phyloP scores from a whole-genome alignment of 1,140 invertebrate species.

The Hyles euphorbiae region DNA sequence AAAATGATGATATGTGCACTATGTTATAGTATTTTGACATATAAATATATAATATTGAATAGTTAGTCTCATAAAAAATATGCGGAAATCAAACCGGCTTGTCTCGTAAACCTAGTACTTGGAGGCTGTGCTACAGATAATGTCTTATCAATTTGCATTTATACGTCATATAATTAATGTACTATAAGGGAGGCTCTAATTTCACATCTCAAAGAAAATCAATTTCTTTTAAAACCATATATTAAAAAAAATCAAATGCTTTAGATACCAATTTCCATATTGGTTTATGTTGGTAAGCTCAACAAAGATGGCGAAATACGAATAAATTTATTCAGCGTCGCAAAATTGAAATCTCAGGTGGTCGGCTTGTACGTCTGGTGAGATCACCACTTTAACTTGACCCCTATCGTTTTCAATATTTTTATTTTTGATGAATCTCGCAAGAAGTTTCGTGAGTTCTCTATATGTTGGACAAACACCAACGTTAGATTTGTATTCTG shows the following conservation, averaged over 20 bases:
- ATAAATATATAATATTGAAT: too few relatives aligned
- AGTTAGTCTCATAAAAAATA: too few relatives aligned
- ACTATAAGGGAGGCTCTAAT: too few relatives aligned
- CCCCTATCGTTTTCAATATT: conserved; percentile 14
- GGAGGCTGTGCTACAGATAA: too few relatives aligned
- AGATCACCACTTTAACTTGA: conserved; percentile 28
- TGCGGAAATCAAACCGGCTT: too few relatives aligned
- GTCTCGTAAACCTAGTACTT: too few relatives aligned
- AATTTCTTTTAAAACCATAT: too few relatives aligned
- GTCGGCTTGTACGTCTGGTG: conserved; percentile 23
- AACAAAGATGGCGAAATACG: conserved; percentile 37
- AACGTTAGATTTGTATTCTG: conserved; percentile 50
- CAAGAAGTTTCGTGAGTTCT: conserved; percentile 24
- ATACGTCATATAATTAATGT: too few relatives aligned
- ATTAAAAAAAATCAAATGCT: conserved; percentile 3
- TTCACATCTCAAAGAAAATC: too few relatives aligned
- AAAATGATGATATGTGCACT: too few relatives aligned
- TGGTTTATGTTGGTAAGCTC: conserved; percentile 26
- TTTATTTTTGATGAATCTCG: neutral
- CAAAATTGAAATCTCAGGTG: conserved; percentile 66
- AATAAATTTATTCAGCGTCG: conserved; percentile 58
- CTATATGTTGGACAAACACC: conserved; percentile 26
- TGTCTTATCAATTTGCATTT: too few relatives aligned
- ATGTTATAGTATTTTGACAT: too few relatives aligned
- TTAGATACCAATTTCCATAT: conserved; percentile 17